Evolutionary conservation across 2,797 vertebrate species (phyloP).

Genomic region (Hoplostethus atlanticus): DNA sequence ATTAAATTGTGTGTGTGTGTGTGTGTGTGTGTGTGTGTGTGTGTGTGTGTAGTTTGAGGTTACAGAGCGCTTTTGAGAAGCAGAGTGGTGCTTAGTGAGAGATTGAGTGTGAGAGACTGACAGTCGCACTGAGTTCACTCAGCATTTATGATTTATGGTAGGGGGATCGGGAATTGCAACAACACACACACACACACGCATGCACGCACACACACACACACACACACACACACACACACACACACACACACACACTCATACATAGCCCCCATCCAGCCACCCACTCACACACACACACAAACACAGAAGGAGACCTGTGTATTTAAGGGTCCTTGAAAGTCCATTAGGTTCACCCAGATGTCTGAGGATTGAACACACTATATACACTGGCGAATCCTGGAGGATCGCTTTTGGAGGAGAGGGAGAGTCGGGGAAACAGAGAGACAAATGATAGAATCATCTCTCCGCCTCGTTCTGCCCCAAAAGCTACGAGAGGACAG

Average conservation of each 20-base stretch:
- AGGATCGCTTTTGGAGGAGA: slow-evolving; percentile 12
- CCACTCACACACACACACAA: slow-evolving; percentile 10
- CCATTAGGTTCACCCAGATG: slow-evolving; percentile 3
- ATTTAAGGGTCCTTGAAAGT: slow-evolving; percentile 5
- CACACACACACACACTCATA: slow-evolving; percentile 27
- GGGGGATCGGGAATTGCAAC: background rate
- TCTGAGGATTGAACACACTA: background rate
- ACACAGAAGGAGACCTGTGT: slow-evolving; percentile 2
- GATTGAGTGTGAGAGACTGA: slow-evolving; percentile 31
- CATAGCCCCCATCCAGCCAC: slow-evolving; percentile 20
- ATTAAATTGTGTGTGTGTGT: slow-evolving; percentile 31
- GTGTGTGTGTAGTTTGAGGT: slow-evolving; percentile 20
- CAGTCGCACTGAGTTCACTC: slow-evolving; percentile 24
- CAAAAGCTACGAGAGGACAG: background rate
- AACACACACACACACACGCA: slow-evolving; percentile 8
- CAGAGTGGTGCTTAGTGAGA: slow-evolving; percentile 1
- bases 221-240: slow-evolving; percentile 9
- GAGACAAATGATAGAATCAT: slow-evolving; percentile 8
- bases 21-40: slow-evolving; percentile 29
- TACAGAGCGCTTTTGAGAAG: slow-evolving; percentile 61
- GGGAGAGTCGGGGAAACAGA: slow-evolving; percentile 14
- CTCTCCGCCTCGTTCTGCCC: background rate
- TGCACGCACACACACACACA: slow-evolving; percentile 13
- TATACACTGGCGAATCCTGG: slow-evolving; percentile 24
- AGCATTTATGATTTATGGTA: slow-evolving; percentile 51